Evolutionary conservation across 2,113 vertebrate genomes (phyloP), one percentile per base, ranked within the genome.

Genomic region (Phrynosoma blainvillii): DNA sequence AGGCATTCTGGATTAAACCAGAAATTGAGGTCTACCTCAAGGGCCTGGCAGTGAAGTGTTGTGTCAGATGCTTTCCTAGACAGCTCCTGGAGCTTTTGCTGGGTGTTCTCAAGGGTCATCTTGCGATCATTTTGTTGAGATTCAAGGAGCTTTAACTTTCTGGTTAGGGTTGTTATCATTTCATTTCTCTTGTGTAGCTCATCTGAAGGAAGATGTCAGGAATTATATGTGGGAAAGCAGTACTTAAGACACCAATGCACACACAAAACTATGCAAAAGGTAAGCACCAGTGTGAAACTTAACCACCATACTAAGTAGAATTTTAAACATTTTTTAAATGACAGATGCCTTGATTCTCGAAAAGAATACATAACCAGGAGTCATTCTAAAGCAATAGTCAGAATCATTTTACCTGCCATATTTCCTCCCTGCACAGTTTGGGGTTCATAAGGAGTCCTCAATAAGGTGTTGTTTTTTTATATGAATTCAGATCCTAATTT

Each of bases 121-220:
- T 95, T 94, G 32, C 90, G 93, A 56, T 96, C 94, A 0, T 77
- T 89, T 12, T 97, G 95, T 88, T 94, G 95, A 9, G 93, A 91
- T 84, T 96, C 95, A 7, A 97, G 86, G 1, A 90, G 74, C 88
- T 95, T 96, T 5, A 97, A 89, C 85, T 89, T 97, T 85, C 94
- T 93, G 1, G 82, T 96, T 89, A 97, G 85, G 18, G 95, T 94
- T 78, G 92, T 95, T 91, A 97, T 96, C 14, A 96, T 59, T 75
- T 96, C 96, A 84, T 96, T 95, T 92, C 93, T 97, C 91, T 97
- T 95, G 0, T 95, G 96, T 62, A 97, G 93, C 89, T 97, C 96
- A 93, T 88, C 97, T 97, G 93, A 36, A 77, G 66, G 84, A 91
- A 93, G 25, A 73, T 42, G 89, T 47, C 68, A 87, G 65, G 16